Conservation (phyloP, 1,140 invertebrate genomes). For the Homarus americanus region DNA sequence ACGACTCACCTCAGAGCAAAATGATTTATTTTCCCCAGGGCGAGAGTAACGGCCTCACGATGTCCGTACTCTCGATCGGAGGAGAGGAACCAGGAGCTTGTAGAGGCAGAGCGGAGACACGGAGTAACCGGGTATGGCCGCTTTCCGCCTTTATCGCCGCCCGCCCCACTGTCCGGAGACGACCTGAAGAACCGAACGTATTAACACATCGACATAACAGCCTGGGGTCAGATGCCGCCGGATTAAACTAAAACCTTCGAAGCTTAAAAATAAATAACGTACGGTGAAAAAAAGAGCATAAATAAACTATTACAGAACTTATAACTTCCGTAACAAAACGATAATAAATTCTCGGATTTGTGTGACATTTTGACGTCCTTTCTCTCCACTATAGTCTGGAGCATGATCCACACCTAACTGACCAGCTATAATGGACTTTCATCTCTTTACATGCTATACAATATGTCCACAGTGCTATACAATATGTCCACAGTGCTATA, state of each 20-base stretch:
- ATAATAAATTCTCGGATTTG: neutral
- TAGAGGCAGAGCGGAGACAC: constrained; percentile 91
- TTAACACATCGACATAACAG: neutral
- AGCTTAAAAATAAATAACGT: neutral
- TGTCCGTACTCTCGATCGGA: constrained; percentile 93
- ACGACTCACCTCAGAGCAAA: constrained; percentile 89
- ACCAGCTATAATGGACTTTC: too few species aligned
- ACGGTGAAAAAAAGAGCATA: neutral
- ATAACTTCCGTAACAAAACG: neutral
- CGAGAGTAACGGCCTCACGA: constrained; percentile 95
- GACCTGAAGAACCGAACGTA: constrained; percentile 38
- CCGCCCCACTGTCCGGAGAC: constrained; percentile 69
- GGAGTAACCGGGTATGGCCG: constrained; percentile 46
- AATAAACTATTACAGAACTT: neutral
- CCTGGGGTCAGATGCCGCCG: neutral
- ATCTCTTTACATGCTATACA: too few species aligned
- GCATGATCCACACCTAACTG: too few species aligned
- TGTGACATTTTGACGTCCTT: too few species aligned
- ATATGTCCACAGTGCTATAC: too few species aligned
- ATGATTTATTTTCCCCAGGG: constrained; percentile 95
- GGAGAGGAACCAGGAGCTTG: constrained; percentile 91
- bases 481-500: too few species aligned
- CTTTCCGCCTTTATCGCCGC: constrained; percentile 40
- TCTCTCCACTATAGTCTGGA: too few species aligned
- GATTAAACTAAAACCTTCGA: neutral